Evolutionary conservation across 2,113 vertebrate species (phyloP).

Genomic region (Microcebus murinus): DNA sequence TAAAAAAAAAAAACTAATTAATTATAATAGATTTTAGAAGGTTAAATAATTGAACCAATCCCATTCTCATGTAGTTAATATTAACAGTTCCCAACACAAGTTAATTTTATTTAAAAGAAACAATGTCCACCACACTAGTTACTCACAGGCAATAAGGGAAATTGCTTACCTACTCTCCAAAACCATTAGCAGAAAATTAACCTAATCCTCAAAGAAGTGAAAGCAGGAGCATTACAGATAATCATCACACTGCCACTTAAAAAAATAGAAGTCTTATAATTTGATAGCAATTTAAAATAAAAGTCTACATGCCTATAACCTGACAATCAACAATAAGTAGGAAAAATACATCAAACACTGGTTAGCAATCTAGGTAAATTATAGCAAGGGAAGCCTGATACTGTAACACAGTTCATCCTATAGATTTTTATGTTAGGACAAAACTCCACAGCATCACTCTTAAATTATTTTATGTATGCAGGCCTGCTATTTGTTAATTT

Average conservation of each 20-base stretch:
- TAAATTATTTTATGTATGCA: neutral
- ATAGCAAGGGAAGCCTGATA: neutral
- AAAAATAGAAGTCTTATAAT: constrained; percentile 10
- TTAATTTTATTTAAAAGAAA: constrained; percentile 67
- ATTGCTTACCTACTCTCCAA: constrained; percentile 44
- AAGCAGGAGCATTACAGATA: constrained; percentile 29
- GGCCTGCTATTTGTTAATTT: constrained; percentile 37
- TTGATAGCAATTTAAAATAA: constrained; percentile 57
- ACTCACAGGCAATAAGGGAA: neutral
- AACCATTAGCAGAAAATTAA: constrained; percentile 59
- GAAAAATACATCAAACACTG: constrained; percentile 48
- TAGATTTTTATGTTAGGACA: neutral
- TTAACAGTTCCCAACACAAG: constrained; percentile 59
- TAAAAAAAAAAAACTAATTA: constrained; percentile 72
- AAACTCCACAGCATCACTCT: neutral
- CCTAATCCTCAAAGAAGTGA: constrained; percentile 33
- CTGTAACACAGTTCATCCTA: neutral
- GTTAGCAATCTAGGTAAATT: neutral
- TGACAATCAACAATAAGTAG: constrained; percentile 32
- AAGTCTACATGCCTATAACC: constrained; percentile 24
- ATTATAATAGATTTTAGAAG: constrained; percentile 65
- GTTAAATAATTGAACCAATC: constrained; percentile 67
- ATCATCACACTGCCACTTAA: constrained; percentile 23
- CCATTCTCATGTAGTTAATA: constrained; percentile 38
- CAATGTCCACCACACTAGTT: constrained; percentile 1